A percentile compares a stretch with the other conserved stretches of the same genome.
These are phyloP conservation scores for Phocides pigmalion DNA, from an alignment of 1,140 invertebrate genomes.

Conservation along the genomic window DNA sequence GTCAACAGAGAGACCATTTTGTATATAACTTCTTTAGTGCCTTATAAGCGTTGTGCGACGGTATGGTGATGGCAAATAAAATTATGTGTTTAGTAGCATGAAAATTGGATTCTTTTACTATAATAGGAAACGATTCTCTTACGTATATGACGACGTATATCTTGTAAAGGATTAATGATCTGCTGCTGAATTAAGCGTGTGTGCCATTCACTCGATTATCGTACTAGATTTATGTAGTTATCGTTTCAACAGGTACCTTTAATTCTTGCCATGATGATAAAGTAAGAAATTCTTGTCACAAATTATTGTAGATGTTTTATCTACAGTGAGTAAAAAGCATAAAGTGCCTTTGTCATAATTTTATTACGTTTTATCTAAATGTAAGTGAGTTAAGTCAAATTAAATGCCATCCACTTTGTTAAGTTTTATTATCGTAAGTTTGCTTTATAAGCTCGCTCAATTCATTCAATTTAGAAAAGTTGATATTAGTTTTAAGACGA, in stretches of 20 bases:
- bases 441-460: constrained; percentile 80
- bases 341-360: constrained; percentile 78
- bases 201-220: constrained; percentile 82
- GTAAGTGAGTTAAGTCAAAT: constrained; percentile 82
- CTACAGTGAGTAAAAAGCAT: constrained; percentile 64
- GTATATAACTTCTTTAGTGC: constrained; percentile 76
- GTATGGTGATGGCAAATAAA: constrained; percentile 62
- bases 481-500: constrained; percentile 67
- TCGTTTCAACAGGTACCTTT: constrained; percentile 82
- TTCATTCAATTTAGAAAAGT: constrained; percentile 75
- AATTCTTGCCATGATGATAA: constrained; percentile 83
- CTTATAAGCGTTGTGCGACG: constrained; percentile 63
- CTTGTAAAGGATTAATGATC: constrained; percentile 59
- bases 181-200: constrained; percentile 72
- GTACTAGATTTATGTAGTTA: constrained; percentile 77
- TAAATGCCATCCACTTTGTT: constrained; percentile 83
- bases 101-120: constrained; percentile 47
- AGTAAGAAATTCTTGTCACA: constrained; percentile 81
- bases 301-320: constrained; percentile 69
- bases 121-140: constrained; percentile 34
- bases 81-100: constrained; percentile 48
- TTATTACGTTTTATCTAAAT: constrained; percentile 72
- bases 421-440: constrained; percentile 81
- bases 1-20: constrained; percentile 57
- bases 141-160: constrained; percentile 37